Conservation (phyloP, 2,113 vertebrate genomes). For the Vireo altiloquus region DNA sequence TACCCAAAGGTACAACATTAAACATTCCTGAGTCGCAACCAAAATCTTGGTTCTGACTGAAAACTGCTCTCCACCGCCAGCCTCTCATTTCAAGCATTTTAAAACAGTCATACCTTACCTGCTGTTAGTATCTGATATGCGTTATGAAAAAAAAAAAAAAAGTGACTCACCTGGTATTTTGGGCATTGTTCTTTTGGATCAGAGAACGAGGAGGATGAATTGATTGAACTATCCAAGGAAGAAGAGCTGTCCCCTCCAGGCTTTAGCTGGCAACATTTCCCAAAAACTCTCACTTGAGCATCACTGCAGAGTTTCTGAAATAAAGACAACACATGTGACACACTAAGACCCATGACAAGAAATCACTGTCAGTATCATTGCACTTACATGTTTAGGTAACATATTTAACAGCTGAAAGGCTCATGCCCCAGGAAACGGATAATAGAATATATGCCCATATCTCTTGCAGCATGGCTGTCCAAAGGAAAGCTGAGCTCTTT, state of each 20-base stretch:
- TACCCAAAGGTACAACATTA: background rate
- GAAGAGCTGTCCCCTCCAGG: conserved; percentile 92
- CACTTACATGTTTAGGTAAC: background rate
- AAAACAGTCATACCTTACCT: background rate
- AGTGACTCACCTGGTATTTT: conserved; percentile 84
- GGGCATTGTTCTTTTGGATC: conserved; percentile 87
- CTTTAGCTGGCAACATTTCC: conserved; percentile 91
- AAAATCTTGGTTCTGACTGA: background rate
- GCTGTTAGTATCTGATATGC: background rate
- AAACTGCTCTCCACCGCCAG: background rate
- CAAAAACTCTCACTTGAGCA: conserved; percentile 87
- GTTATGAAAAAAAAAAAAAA: background rate
- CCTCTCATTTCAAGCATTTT: background rate
- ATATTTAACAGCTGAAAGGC: background rate
- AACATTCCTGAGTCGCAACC: background rate
- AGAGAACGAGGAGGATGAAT: conserved; percentile 76
- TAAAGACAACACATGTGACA: background rate
- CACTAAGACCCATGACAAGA: background rate
- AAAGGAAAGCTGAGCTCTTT: background rate
- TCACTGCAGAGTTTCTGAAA: conserved; percentile 85
- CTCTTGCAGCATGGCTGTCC: background rate
- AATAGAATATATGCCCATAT: background rate
- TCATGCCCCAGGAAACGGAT: background rate
- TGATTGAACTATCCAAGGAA: conserved; percentile 92
- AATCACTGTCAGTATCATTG: background rate